Base-by-base conservation (phyloP, 92 coral and sea anemone species). In the Umimayanthus chanpuru region DNA sequence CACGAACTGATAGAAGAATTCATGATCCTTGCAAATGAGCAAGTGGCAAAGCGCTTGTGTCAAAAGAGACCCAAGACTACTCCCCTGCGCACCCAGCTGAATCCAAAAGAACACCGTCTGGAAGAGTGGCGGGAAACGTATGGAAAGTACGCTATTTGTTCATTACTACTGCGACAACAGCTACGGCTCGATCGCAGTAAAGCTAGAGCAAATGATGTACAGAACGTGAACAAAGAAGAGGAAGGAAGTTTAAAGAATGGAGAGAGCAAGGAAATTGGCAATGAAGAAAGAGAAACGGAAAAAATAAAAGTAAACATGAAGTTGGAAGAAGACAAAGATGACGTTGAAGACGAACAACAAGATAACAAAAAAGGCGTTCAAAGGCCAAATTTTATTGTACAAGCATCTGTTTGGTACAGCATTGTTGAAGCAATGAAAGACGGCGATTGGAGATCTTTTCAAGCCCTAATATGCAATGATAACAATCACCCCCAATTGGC, bases 1-100 rank as follows among this genome's bases (percentile, higher is more conserved):
- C 95, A 92, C 68, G 91, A 92, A 81, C 73, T 92, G 88, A 87
- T 92, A 2, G 93, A 86, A 12, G 95, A 92, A 86, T 78, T 92
- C 55, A 92, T 90, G 95, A 85, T 92, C 43, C 76, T 92, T 29
- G 90, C 95, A 65, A 92, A 92, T 66, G 76, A 73, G 58, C 43
- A 76, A 29, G 93, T 90, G 14, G 95, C 91, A 15, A 85, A 49
- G 68, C 79, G 79, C 84, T 87, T 92, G 15, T 61, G 55, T 2
- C 49, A 47, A 36, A 80, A 16, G 72, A 64, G 29, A 36, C 91
- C 91, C 6, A 28, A 88, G 67, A 47, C 81, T 15, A 86, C 84
- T 1, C 92, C 94, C 9, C 82, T 92, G 61, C 93, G 95, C 38
- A 88, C 86, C 28, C 95, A 92, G 65, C 90, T 68, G 49, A 89